A percentile compares a stretch with the other conserved stretches of the same genome.
Conservation (phyloP, 2,113 vertebrate species). For the Genyomyrus donnyi region DNA sequence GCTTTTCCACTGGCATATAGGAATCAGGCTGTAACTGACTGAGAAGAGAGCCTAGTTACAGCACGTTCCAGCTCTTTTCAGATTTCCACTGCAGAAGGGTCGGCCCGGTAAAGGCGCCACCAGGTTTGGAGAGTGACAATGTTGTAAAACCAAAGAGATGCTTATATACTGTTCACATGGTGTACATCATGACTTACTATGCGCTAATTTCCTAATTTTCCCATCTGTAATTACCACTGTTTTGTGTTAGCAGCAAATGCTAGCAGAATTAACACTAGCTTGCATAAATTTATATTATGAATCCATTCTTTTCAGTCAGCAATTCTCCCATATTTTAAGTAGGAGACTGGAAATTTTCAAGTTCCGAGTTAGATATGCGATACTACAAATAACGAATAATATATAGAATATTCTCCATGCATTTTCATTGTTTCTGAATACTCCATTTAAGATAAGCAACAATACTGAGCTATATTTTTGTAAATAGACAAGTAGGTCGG, state of each 20-base stretch:
- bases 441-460: neutral
- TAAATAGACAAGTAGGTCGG: neutral
- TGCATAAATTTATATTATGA: neutral
- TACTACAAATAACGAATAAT: neutral
- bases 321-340: neutral
- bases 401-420: neutral
- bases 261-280: neutral
- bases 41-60: neutral
- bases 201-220: neutral
- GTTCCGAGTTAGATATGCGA: neutral
- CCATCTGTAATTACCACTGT: neutral
- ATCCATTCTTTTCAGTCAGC: neutral
- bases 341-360: neutral
- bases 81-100: neutral
- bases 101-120: neutral
- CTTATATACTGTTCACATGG: neutral
- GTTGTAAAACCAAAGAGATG: neutral
- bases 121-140: neutral
- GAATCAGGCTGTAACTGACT: neutral
- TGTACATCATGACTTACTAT: neutral
- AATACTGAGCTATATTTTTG: neutral
- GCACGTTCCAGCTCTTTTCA: neutral
- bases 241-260: neutral
- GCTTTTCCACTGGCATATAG: neutral
- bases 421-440: neutral